Conservation (phyloP, 2,888 invertebrate species). For the Dryadula phaetusa region DNA sequence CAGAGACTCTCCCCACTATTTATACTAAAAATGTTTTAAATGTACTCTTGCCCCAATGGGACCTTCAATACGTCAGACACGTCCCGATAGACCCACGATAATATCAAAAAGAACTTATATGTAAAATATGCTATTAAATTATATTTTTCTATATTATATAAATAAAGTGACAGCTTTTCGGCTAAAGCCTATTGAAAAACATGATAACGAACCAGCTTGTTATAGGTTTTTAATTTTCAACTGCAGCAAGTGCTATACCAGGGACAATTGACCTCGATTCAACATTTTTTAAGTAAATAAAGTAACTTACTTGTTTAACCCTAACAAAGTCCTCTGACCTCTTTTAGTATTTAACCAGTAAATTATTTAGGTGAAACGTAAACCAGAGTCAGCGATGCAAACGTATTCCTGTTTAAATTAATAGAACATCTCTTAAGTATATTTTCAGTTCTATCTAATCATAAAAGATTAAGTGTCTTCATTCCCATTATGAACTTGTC, state of each 20-base stretch:
- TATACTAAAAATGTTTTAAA: no score
- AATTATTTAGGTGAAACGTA: neutral
- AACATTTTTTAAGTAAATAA: conserved; percentile 23
- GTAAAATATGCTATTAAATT: neutral
- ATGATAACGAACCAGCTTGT: conserved; percentile 23
- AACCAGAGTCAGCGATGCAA: neutral
- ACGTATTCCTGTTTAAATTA: no score
- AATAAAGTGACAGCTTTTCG: neutral
- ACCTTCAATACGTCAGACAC: no score
- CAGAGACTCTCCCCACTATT: no score
- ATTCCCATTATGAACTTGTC: conserved; percentile 2
- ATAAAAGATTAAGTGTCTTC: neutral
- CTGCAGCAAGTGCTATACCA: neutral
- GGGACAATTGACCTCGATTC: conserved; percentile 25
- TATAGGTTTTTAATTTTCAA: conserved; percentile 24
- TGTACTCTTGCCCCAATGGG: no score
- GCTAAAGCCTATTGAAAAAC: conserved; percentile 6
- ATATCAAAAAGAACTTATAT: neutral
- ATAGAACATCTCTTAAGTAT: neutral
- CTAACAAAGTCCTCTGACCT: conserved; percentile 16
- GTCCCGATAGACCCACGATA: neutral
- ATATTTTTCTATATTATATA: neutral
- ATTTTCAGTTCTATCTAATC: neutral
- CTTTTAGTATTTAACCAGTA: conserved; percentile 6
- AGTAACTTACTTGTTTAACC: conserved; percentile 15